Evolutionary conservation across 2,113 vertebrate species (phyloP), one percentile per base, ranked within the genome.

Genomic region (Melanotaenia duboulayi): DNA sequence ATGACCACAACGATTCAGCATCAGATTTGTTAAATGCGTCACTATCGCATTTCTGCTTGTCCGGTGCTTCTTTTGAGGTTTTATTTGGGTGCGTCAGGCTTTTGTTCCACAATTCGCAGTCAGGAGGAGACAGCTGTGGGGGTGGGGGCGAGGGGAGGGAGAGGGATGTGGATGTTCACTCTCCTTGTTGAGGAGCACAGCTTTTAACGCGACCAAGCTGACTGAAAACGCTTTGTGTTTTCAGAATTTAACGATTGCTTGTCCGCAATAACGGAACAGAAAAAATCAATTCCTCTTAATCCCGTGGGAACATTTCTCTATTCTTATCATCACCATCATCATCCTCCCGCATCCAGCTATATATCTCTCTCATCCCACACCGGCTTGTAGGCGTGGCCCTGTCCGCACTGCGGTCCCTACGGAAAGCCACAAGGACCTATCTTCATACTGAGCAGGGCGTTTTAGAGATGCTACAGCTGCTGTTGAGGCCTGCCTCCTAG

Each of bases 401-500:
- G 94, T 92, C 96, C 96, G 97, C 96, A 98, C 91, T 98, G 97
- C 97, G 95, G 97, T 97, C 95, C 95, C 95, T 95, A 95, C 94
- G 95, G 96, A 95, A 94, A 95, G 93, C 93, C 90, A 88, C 62
- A 86, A 93, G 92, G 95, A 92, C 91, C 88, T 37, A 44, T 71
- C 4, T 85, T 83, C 71, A 75, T 39, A 91, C 88, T 89, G 60
- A 74, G 60, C 69, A 93, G 94, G 89, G 94, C 92, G 93, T 85
- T 89, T 92, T 67, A 80, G 50, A 73, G 32, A 57, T 0, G 39
- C 39, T 50, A 11, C 71, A 66, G 60, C 63, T 78, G 74, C 50
- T 69, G 54, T 48, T 3, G 58, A 49, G 68, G 60, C 49, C 71
- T 65, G 50, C 17, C 17, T 67, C 46, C 11, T 24, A 46, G 82